These are phyloP conservation scores for Myotis findleyi DNA, from an alignment of 2,797 vertebrate genomes.

Conservation along the genomic window DNA sequence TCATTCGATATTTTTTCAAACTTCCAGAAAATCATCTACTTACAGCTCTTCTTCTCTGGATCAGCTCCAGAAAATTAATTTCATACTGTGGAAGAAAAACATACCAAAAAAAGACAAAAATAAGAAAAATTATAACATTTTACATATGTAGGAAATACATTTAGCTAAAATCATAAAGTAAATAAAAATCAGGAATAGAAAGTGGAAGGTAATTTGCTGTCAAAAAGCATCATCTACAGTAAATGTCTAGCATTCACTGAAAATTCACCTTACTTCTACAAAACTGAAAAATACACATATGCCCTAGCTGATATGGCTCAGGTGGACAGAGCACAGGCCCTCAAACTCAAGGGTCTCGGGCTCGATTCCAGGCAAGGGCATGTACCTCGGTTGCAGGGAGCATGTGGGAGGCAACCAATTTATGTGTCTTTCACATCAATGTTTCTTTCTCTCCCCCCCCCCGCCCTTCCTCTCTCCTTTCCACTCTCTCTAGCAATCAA, in stretches of 20 bases:
- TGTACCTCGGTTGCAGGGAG: no score
- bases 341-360: no score
- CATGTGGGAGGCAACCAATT: no score
- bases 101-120: not conserved
- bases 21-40: slow-evolving; percentile 80
- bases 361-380: no score
- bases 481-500: no score
- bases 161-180: slow-evolving; percentile 17
- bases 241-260: slow-evolving; percentile 37
- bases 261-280: slow-evolving; percentile 17
- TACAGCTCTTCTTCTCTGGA: slow-evolving; percentile 95
- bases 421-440: no score
- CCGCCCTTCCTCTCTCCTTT: no score
- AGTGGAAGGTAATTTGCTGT: slow-evolving; percentile 1
- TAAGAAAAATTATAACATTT: slow-evolving; percentile 12
- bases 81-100: slow-evolving; percentile 91
- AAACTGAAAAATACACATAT: not conserved
- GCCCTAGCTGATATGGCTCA: no score
- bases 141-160: not conserved
- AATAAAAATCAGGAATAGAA: not conserved
- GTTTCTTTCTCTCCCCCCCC: no score
- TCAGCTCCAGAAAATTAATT: slow-evolving; percentile 95
- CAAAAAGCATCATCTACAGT: not conserved
- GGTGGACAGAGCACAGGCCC: no score
- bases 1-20: not conserved